Evolutionary conservation across 2,888 invertebrate genomes (phyloP), one percentile per base, ranked within the genome.

Genomic region (Troglohyphantes excavatus): DNA sequence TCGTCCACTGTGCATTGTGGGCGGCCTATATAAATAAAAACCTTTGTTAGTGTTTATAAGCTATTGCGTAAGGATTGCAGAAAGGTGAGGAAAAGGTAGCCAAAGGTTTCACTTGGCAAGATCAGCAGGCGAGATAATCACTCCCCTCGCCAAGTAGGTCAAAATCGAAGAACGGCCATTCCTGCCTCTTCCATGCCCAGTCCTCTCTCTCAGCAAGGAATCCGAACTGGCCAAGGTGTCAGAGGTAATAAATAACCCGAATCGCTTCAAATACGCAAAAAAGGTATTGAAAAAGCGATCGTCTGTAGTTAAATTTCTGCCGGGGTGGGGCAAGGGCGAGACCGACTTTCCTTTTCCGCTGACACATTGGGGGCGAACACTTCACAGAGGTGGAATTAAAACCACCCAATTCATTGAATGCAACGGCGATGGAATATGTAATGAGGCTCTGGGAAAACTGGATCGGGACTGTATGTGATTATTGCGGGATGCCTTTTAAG

Each of bases 301-400:
- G 59, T 70, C 70, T 33, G 61, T 39, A 82, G 29, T 70, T 72
- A 82, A 82, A 82, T 82, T 82, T 61, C 23, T 26, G 17, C 59
- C 72, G 63, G 79, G 78, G 78, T 75, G 86, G 86, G 63, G 70
- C 26, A 9, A 23, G 79, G 87, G 79, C 29, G 21, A 72, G 67
- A 39, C 53, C n/a, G 13, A 67, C 67, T 65, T 79, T 79, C 79
- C 46, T 67, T n/a, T 43, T 67, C 59, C 82, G 88, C 59, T 89
- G 88, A 89, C 88, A 89, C 82, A 89, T 82, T 82, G 88, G 88
- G 88, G 82, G 88, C 88, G 88, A 89, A 29, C 53, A 53, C 67
- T 84, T 73, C 72, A 59, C 39, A 68, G 59, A 23, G 59, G 76
- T 68, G 81, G 88, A 88, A 88, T 81, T 53, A 67, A 81, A 88